phyloP scores from a whole-genome alignment of 2,888 invertebrate species.

The Leptinotarsa haldemani region DNA sequence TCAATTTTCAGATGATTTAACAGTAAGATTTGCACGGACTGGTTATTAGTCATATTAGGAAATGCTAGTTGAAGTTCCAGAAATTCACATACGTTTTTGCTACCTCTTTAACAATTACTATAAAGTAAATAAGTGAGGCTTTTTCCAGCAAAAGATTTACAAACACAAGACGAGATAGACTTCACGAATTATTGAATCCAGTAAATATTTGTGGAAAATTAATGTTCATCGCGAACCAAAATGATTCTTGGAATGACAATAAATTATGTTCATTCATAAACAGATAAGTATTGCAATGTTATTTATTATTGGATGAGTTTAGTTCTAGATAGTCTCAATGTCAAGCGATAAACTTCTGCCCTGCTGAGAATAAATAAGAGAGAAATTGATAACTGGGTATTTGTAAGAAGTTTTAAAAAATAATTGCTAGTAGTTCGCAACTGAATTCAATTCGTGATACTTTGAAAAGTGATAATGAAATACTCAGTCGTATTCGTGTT shows the following conservation, averaged over 20 bases:
- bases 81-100: too few relatives aligned
- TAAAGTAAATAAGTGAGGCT: too few relatives aligned
- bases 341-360: conserved; percentile 21
- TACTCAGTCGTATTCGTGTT: background rate
- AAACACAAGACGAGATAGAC: too few relatives aligned
- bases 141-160: too few relatives aligned
- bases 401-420: background rate
- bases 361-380: background rate
- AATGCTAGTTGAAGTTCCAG: too few relatives aligned
- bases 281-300: conserved; percentile 11
- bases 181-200: too few relatives aligned
- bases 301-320: background rate
- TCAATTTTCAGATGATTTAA: too few relatives aligned
- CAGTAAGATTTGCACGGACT: too few relatives aligned
- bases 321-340: conserved; percentile 22
- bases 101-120: too few relatives aligned
- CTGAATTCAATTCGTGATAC: background rate
- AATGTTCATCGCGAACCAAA: too few relatives aligned
- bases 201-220: too few relatives aligned
- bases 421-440: background rate
- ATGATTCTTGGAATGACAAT: background rate
- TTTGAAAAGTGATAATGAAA: background rate
- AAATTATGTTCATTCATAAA: background rate
- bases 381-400: background rate
- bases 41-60: too few relatives aligned